Evolutionary conservation across 2,113 vertebrate species (phyloP), one percentile per base, ranked within the genome.

Genomic region (Cyphomyrus discorhynchus): DNA sequence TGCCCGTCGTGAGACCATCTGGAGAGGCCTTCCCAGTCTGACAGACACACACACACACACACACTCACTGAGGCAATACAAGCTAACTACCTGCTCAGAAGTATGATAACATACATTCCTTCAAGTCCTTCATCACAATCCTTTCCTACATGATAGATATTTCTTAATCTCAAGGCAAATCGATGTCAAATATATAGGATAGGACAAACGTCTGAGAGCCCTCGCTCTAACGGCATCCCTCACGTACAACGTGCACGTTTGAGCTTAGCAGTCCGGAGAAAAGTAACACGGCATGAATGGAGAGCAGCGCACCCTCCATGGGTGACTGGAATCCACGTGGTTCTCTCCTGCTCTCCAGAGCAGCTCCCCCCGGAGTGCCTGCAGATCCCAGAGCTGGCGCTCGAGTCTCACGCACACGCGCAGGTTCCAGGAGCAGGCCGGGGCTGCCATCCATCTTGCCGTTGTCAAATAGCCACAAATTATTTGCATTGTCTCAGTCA

Each of bases 401-500:
- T 42, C 35, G 5, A 17, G 77, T 21, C 62, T 27, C 62, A 66
- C n/a, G 3, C 62, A 66, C n/a, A 66, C 0, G 10, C 3, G 62
- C 6, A 9, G 24, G 9, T 27, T 66, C n/a, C n/a, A 70, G 62
- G 62, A 31, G 62, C 89, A 90, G 89, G 88, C 89, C 3, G 0
- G 80, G 80, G 90, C 88, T 89, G 92, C 88, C 91, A 95, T 95
- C 93, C 93, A 92, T 95, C 94, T 93, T 92, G 83, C 94, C 95
- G 92, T 92, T 94, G 93, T 92, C 92, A 88, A 93, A 91, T 91
- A 93, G 92, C 91, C 91, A 92, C 93, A 94, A 93, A 94, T 94
- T 93, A 94, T 95, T 95, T 94, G 92, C 93, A 93, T 93, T 94
- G 93, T 95, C 93, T 94, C 93, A 93, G 86, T 93, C 93, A 93